These are phyloP conservation scores for Alosa alosa DNA, from an alignment of 2,113 vertebrate genomes.

Conservation along the genomic window DNA sequence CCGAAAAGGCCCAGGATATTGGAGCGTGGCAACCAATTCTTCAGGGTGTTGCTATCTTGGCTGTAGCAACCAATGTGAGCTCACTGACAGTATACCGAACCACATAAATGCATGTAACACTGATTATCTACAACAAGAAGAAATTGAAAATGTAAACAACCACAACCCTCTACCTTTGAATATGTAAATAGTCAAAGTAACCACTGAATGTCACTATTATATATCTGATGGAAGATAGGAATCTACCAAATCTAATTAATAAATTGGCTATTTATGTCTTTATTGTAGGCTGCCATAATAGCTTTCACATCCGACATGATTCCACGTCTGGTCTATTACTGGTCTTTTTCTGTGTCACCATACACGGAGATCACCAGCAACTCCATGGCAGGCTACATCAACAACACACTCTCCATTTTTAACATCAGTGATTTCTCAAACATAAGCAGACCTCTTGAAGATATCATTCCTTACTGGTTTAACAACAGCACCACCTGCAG, in stretches of 20 bases:
- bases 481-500: slow-evolving; percentile 77
- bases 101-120: neutral
- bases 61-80: slow-evolving; percentile 89
- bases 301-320: slow-evolving; percentile 97
- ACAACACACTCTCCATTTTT: slow-evolving; percentile 85
- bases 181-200: neutral
- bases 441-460: slow-evolving; percentile 60
- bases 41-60: slow-evolving; percentile 86
- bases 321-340: slow-evolving; percentile 91
- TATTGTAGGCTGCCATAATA: slow-evolving; percentile 87
- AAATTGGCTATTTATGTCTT: neutral
- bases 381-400: slow-evolving; percentile 91
- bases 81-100: neutral
- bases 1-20: slow-evolving; percentile 87
- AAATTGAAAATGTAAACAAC: neutral
- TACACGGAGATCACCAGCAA: slow-evolving; percentile 67
- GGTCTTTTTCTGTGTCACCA: slow-evolving; percentile 86
- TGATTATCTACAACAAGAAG: neutral
- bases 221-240: neutral
- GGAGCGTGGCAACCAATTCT: slow-evolving; percentile 95
- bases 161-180: neutral
- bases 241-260: neutral
- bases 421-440: slow-evolving; percentile 73
- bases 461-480: slow-evolving; percentile 44
- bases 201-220: neutral